Evolutionary conservation across 1,140 invertebrate genomes (phyloP).

Genomic region (Oryzaephilus surinamensis): DNA sequence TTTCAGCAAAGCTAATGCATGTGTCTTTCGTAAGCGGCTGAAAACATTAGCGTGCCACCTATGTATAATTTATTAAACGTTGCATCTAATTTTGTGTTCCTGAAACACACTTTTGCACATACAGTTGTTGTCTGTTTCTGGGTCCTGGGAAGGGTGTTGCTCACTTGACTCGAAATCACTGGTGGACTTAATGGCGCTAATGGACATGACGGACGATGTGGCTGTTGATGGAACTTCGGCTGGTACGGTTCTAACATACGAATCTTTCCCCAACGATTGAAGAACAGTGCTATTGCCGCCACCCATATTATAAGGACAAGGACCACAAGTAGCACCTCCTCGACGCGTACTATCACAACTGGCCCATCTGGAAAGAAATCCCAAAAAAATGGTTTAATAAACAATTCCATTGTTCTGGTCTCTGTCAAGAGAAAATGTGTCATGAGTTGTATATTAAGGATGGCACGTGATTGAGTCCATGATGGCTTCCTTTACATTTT

Average conservation of each 20-base stretch:
- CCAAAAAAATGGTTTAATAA: too few species aligned
- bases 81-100: too few species aligned
- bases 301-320: conserved; percentile 66
- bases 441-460: too few species aligned
- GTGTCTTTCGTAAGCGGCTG: too few species aligned
- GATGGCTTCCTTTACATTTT: too few species aligned
- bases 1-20: too few species aligned
- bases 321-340: conserved; percentile 65
- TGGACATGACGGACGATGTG: conserved; percentile 56
- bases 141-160: conserved; percentile 16
- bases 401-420: too few species aligned
- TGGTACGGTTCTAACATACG: conserved; percentile 71
- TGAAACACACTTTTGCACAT: too few species aligned
- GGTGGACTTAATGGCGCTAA: conserved; percentile 43
- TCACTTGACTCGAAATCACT: conserved; percentile 32
- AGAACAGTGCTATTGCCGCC: conserved; percentile 65
- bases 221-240: conserved; percentile 59
- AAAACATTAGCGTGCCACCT: too few species aligned
- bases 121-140: conserved; percentile 15
- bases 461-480: too few species aligned
- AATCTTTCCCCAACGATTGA: conserved; percentile 64
- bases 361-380: conserved; percentile 39
- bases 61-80: too few species aligned
- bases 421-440: too few species aligned
- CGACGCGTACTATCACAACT: conserved; percentile 56